phyloP scores from a whole-genome alignment of 2,113 vertebrate genomes.

The Myrmecophaga tridactyla region DNA sequence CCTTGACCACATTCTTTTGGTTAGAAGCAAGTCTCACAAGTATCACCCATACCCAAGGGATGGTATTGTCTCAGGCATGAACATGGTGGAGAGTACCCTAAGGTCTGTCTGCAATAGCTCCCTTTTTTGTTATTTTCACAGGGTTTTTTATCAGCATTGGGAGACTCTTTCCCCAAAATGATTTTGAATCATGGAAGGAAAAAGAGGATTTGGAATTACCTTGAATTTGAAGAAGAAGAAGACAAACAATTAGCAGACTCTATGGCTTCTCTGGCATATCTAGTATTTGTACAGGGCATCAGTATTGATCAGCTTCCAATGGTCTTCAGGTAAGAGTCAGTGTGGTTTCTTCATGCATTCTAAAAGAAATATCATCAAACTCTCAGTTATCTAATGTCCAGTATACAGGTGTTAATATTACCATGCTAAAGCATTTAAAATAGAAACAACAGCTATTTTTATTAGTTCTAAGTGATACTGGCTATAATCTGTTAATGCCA shows the following conservation, averaged over 20 bases:
- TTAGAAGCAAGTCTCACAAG: not conserved
- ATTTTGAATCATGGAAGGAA: constrained; percentile 76
- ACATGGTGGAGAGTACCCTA: not conserved
- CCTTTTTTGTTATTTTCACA: constrained; percentile 66
- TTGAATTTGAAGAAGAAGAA: constrained; percentile 81
- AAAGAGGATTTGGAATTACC: constrained; percentile 77
- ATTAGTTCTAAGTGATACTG: not conserved
- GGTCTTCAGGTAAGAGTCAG: constrained; percentile 89
- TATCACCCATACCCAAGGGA: not conserved
- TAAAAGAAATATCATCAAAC: not conserved
- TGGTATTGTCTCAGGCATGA: not conserved
- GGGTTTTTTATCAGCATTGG: constrained; percentile 81
- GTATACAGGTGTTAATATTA: not conserved
- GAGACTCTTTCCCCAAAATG: constrained; percentile 79
- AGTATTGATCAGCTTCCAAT: constrained; percentile 87
- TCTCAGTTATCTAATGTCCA: not conserved
- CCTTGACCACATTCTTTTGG: not conserved
- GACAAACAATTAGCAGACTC: constrained; percentile 84
- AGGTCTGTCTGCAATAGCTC: not conserved
- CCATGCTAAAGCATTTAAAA: not conserved
- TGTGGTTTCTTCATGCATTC: not conserved
- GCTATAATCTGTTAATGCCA: not conserved
- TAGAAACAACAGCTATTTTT: constrained; percentile 37
- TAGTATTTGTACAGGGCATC: constrained; percentile 94
- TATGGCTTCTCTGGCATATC: constrained; percentile 91